Evolutionary conservation across 1,140 invertebrate genomes (phyloP).

Genomic region (Drosophila ananassae): DNA sequence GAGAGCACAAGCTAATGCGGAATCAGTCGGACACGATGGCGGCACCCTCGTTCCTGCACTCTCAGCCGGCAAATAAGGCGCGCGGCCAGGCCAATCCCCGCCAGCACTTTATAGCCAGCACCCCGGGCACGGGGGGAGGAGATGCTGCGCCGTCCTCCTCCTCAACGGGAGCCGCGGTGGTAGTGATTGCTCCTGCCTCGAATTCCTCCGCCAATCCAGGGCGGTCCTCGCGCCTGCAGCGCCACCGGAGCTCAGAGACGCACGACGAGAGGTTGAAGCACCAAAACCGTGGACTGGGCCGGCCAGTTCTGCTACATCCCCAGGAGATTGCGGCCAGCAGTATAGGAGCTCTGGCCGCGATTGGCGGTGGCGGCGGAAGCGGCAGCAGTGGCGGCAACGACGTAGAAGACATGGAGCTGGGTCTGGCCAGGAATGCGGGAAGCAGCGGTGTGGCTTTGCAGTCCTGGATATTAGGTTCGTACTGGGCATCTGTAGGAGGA

Average conservation of each 20-base stretch:
- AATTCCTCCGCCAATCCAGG: slow-evolving; percentile 13
- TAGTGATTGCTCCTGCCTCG: slow-evolving; percentile 42
- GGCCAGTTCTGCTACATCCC: slow-evolving; percentile 69
- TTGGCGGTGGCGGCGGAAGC: slow-evolving; percentile 15
- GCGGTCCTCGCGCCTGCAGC: slow-evolving; percentile 66
- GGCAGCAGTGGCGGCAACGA: slow-evolving; percentile 40
- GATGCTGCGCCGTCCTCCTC: slow-evolving; percentile 11
- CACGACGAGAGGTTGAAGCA: slow-evolving; percentile 78
- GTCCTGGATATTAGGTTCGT: slow-evolving; percentile 73
- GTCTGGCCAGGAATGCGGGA: slow-evolving; percentile 54
- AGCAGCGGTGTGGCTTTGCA: slow-evolving; percentile 55
- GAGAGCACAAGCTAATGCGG: slow-evolving; percentile 65
- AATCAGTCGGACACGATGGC: slow-evolving; percentile 75
- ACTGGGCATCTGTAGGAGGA: too few relatives aligned
- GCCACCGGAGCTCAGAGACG: slow-evolving; percentile 80
- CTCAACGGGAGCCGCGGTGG: slow-evolving; percentile 16
- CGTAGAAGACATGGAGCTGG: slow-evolving; percentile 72
- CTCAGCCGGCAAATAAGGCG: slow-evolving; percentile 38
- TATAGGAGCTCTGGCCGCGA: slow-evolving; percentile 42
- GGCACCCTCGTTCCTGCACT: slow-evolving; percentile 60
- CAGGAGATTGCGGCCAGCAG: slow-evolving; percentile 49
- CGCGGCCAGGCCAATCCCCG: slow-evolving; percentile 45
- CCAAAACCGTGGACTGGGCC: slow-evolving; percentile 57
- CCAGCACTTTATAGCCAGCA: slow-evolving; percentile 59
- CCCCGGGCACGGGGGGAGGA: not conserved